Base-by-base conservation (phyloP, 2,113 vertebrate species). In the Syrmaticus mikado region DNA sequence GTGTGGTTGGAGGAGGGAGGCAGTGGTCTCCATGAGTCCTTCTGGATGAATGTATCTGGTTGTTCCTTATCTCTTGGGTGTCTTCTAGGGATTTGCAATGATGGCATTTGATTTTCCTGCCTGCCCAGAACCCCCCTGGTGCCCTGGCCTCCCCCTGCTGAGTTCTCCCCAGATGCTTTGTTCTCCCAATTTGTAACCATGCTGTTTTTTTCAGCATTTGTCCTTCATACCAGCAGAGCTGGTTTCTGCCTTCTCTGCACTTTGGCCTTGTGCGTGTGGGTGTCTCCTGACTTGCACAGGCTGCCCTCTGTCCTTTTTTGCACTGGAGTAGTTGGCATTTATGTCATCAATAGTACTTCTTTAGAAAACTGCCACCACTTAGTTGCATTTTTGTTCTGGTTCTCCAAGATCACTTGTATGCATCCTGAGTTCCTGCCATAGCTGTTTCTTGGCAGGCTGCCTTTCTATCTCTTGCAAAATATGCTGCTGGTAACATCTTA, bases 1-100 rank as follows among this genome's bases (percentile, higher is more conserved):
- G 10, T 14, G 4, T 1, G 0, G 11, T 5, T 30, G 22, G n/a
- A 16, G 40, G 50, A 32, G 25, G 3, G 21, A 21, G 8, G 13
- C 0, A 0, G 17, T 41, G 60, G 10, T 6, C 13, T 30, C 53
- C 9, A 2, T 18, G 32, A 45, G 6, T 40, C 36, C 14, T 32
- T 34, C 22, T n/a, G 32, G 43, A 67, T 32, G 45, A n/a, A 46
- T 3, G 4, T 3, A 7, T 34, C 45, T 46, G 43, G 32, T 46
- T 36, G 13, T 20, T 34, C 13, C 32, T 40, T 12, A 16, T 17
- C 32, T 48, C 36, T 62, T 61, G 1, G 2, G 32, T 14, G 27
- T 22, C 28, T 81, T 45, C 38, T 45, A 55, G n/a, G n/a, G 28
- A 16, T 28, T 52, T 81, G 38, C 38, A 85, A 17, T 11, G 2